phyloP scores from a whole-genome alignment of 2,797 vertebrate genomes.

The Petrocephalus schoutedeni region DNA sequence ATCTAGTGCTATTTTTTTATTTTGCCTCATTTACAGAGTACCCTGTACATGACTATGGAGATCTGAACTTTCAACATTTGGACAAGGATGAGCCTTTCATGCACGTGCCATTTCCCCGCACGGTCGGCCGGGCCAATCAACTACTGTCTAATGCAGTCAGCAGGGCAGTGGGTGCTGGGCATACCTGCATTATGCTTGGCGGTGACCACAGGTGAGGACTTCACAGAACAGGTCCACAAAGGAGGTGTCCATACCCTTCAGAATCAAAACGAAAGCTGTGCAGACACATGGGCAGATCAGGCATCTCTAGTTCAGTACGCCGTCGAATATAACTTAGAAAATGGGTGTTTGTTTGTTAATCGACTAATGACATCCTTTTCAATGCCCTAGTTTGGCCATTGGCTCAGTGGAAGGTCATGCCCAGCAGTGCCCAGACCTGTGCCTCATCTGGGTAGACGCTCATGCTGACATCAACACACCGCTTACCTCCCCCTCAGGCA shows the following conservation, averaged over 20 bases:
- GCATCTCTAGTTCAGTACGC: background rate
- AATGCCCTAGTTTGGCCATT: slow-evolving; percentile 73
- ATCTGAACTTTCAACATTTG: slow-evolving; percentile 78
- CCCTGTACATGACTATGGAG: slow-evolving; percentile 83
- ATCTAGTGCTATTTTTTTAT: background rate
- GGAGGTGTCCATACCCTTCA: background rate
- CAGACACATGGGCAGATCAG: background rate
- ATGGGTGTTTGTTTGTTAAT: background rate
- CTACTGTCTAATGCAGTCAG: slow-evolving; percentile 76
- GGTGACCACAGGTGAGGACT: slow-evolving; percentile 88
- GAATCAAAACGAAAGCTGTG: background rate
- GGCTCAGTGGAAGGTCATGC: slow-evolving; percentile 86
- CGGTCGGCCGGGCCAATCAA: slow-evolving; percentile 80
- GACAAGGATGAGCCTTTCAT: slow-evolving; percentile 84
- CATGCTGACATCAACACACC: slow-evolving; percentile 94
- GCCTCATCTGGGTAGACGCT: slow-evolving; percentile 94
- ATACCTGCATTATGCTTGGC: slow-evolving; percentile 84
- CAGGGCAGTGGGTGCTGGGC: slow-evolving; percentile 74
- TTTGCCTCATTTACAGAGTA: slow-evolving; percentile 63
- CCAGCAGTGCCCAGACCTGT: slow-evolving; percentile 80
- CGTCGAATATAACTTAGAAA: background rate
- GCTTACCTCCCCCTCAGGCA: slow-evolving; percentile 81
- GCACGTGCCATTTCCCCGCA: slow-evolving; percentile 77
- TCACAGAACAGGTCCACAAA: background rate
- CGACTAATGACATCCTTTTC: background rate